Percentiles rank a stretch among this genome's conserved stretches.
Conservation (phyloP, 1,140 invertebrate genomes). For the Drosophila micromelanica region DNA sequence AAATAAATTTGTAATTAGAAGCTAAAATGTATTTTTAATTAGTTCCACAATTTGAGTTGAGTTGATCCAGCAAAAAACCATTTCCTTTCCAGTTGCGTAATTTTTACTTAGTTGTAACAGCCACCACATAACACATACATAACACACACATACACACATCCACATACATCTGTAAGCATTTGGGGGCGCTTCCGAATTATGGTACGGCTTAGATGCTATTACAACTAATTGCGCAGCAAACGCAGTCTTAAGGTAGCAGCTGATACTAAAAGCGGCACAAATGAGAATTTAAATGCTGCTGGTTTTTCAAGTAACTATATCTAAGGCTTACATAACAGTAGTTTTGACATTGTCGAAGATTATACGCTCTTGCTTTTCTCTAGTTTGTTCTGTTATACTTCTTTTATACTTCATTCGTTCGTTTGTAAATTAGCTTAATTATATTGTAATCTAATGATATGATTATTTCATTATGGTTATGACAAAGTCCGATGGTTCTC, state of each 20-base stretch:
- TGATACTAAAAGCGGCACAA: neutral
- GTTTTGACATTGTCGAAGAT: too few relatives aligned
- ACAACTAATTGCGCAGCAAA: slow-evolving; percentile 5
- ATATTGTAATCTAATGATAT: too few relatives aligned
- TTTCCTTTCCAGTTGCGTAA: slow-evolving; percentile 9
- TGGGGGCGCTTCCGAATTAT: neutral
- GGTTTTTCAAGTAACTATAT: neutral
- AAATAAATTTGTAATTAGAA: slow-evolving; percentile 79
- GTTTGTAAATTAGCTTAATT: too few relatives aligned
- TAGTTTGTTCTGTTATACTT: too few relatives aligned
- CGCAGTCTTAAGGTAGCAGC: slow-evolving; percentile 5
- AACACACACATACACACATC: neutral
- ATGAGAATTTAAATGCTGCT: neutral
- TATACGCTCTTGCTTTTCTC: too few relatives aligned
- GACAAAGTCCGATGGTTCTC: too few relatives aligned
- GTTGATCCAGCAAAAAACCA: slow-evolving; percentile 31
- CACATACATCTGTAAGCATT: neutral
- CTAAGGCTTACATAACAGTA: too few relatives aligned
- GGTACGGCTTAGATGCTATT: slow-evolving; percentile 7
- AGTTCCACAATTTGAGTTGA: slow-evolving; percentile 66
- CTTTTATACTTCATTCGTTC: too few relatives aligned
- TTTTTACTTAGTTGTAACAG: neutral
- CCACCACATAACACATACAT: neutral
- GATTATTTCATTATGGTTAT: too few relatives aligned
- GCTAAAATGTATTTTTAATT: slow-evolving; percentile 71